Evolutionary conservation across 1,140 invertebrate species (phyloP).

Genomic region (Drosophila sproati): DNA sequence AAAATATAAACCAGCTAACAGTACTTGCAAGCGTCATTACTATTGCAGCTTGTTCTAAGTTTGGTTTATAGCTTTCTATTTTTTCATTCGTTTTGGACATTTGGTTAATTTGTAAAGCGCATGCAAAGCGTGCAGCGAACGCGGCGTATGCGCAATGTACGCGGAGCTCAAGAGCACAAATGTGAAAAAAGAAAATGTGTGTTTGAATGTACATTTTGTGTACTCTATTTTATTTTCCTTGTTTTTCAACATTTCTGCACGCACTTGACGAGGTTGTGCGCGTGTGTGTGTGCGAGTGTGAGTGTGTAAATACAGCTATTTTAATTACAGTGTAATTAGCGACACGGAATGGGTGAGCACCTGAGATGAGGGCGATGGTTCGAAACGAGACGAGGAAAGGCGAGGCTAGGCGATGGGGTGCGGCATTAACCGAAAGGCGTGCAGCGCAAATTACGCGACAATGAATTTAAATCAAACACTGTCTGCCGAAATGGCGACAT

Average conservation of each 20-base stretch:
- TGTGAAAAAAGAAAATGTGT: slow-evolving; percentile 25
- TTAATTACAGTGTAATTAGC: slow-evolving; percentile 82
- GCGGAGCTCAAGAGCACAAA: slow-evolving; percentile 20
- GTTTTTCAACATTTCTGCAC: slow-evolving; percentile 73
- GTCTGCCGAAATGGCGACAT: slow-evolving; percentile 61
- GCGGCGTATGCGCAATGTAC: slow-evolving; percentile 70
- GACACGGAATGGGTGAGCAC: slow-evolving; percentile 59
- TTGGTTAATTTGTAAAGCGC: slow-evolving; percentile 73
- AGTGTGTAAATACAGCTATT: slow-evolving; percentile 69
- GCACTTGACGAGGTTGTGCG: slow-evolving; percentile 44
- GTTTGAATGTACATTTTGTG: slow-evolving; percentile 38
- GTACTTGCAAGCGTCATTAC: slow-evolving; percentile 38
- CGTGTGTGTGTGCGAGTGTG: slow-evolving; percentile 24
- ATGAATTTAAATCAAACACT: slow-evolving; percentile 81
- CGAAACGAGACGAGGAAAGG: slow-evolving; percentile 9
- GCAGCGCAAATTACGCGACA: slow-evolving; percentile 69
- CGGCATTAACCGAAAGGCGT: slow-evolving; percentile 42
- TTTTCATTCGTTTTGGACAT: slow-evolving; percentile 31
- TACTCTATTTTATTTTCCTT: slow-evolving; percentile 3
- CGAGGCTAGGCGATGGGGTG: not conserved
- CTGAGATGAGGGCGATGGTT: slow-evolving; percentile 39
- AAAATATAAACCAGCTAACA: slow-evolving; percentile 11
- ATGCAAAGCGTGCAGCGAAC: slow-evolving; percentile 61
- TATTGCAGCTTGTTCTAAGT: slow-evolving; percentile 36
- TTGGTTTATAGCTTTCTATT: slow-evolving; percentile 20